Evolutionary conservation across 2,888 invertebrate species (phyloP), one percentile per base, ranked within the genome.

Genomic region (Corbicula japonica): DNA sequence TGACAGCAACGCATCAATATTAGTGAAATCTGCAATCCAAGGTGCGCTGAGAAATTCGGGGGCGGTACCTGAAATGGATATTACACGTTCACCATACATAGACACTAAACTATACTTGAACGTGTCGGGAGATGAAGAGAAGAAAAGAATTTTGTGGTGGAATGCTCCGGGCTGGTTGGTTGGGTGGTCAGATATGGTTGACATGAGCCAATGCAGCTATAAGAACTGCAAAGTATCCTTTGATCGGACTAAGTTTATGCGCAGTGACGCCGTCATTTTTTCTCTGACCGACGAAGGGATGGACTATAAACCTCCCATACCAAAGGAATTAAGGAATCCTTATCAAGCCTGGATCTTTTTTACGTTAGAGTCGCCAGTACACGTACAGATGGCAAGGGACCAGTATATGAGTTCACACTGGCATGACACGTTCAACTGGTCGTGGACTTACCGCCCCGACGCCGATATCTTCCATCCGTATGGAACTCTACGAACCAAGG

Each of bases 401-500:
- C 28, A 54, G 15, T 62, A 56, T 21, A 46, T 46, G 32, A 56
- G 46, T 21, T 50, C 62, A 1, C 28, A 63, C 4, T 79, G 79
- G 79, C 44, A 76, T 1, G 38, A 66, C 28, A 48, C 73, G 1
- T 87, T 89, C 66, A 89, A 89, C 76, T 83, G 83, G 84, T 86
- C 89, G 1, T 77, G 83, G 82, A 85, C 88, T 4, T 87, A 87
- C 56, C 60, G 86, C 28, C 48, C 48, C 0, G 87, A 87, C 56
- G 78, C 89, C 2, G 88, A 88, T 63, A 74, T 88, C 10, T 76
- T 74, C 4, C 32, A 78, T 15, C 83, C 78, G 5, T 86, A 85
- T 44, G 85, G 85, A 1, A 68, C 70, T 21, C 54, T 63, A 21
- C 28, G 10, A n/a, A 71, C 34, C 3, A 62, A 46, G 48, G 23